Conservation (phyloP, 2,797 vertebrate genomes). For the Podarcis lilfordi region DNA sequence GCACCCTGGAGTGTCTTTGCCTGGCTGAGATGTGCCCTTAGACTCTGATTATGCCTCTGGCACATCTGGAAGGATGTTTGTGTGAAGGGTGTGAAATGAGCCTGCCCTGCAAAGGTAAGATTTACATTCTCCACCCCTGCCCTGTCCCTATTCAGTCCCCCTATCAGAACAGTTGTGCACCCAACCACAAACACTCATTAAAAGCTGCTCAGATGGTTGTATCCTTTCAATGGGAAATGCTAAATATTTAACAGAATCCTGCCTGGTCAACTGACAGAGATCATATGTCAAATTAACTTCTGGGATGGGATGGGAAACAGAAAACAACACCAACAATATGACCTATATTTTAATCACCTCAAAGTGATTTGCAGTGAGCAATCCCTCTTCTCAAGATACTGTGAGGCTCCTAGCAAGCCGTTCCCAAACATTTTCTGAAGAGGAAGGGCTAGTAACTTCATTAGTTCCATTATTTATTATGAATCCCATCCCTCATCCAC, state of each 20-base stretch:
- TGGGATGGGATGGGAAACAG: not conserved
- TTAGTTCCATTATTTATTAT: slow-evolving; percentile 62
- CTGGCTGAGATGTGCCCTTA: too few relatives aligned
- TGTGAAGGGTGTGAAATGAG: too few relatives aligned
- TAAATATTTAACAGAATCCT: not conserved
- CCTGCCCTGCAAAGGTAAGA: too few relatives aligned
- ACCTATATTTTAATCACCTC: not conserved
- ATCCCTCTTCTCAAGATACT: slow-evolving; percentile 41
- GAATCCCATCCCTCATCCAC: slow-evolving; percentile 44
- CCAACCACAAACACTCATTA: not conserved
- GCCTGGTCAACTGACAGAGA: not conserved
- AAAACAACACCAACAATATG: not conserved
- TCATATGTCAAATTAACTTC: not conserved
- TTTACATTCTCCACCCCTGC: too few relatives aligned
- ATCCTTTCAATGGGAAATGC: not conserved
- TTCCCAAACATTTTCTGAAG: slow-evolving; percentile 49
- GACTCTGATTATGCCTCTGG: too few relatives aligned
- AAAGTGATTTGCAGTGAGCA: slow-evolving; percentile 51
- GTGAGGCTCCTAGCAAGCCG: slow-evolving; percentile 42
- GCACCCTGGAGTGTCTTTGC: too few relatives aligned
- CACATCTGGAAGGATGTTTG: too few relatives aligned
- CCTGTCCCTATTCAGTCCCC: too few relatives aligned
- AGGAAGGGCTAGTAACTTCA: slow-evolving; percentile 31
- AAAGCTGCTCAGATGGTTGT: not conserved
- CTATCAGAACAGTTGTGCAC: too few relatives aligned